phyloP scores from a whole-genome alignment of 1,140 invertebrate species.

The Aphis gossypii region DNA sequence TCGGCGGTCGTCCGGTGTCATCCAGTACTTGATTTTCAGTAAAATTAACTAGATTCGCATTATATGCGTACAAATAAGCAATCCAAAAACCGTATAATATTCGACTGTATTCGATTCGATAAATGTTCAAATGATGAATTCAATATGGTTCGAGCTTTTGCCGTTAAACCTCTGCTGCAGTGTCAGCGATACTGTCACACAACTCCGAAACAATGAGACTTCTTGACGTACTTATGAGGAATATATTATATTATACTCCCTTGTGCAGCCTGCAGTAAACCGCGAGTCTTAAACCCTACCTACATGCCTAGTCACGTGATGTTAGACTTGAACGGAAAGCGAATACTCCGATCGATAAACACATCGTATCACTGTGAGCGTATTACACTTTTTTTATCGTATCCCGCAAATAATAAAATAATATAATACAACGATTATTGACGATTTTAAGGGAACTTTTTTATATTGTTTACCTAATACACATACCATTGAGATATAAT shows the following conservation, averaged over 20 bases:
- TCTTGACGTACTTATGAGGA: too few species aligned
- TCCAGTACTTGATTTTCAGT: background rate
- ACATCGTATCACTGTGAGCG: too few species aligned
- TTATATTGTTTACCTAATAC: background rate
- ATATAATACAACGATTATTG: background rate
- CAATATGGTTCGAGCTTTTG: background rate
- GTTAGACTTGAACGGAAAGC: background rate
- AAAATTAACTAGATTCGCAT: background rate
- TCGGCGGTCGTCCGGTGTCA: background rate
- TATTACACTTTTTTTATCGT: background rate
- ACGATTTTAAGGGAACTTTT: background rate
- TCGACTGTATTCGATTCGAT: background rate
- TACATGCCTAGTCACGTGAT: background rate
- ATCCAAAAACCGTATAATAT: background rate
- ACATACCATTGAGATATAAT: too few species aligned
- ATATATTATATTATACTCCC: too few species aligned
- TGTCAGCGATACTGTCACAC: too few species aligned
- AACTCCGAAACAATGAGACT: too few species aligned
- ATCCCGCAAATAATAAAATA: background rate
- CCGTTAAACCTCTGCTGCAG: too few species aligned
- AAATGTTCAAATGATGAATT: background rate
- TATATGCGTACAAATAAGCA: too few species aligned
- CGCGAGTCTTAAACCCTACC: background rate
- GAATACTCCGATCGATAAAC: background rate
- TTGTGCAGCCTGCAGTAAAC: too few species aligned